Base-by-base conservation (phyloP, 2,113 vertebrate species). In the Saguinus midas region DNA sequence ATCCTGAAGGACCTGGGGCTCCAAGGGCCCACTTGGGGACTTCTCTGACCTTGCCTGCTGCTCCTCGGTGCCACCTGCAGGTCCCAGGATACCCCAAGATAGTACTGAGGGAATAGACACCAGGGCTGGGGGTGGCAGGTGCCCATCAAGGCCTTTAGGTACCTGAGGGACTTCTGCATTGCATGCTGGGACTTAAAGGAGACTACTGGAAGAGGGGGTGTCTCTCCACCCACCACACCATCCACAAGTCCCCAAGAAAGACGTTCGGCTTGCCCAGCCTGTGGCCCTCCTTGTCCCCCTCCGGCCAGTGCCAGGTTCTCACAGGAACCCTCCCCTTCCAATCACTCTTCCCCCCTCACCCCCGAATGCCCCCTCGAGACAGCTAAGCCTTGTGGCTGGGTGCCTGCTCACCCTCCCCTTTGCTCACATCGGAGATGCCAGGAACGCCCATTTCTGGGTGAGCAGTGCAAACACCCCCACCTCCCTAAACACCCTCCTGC, bases 371-470 rank as follows among this genome's bases (percentile, higher is more conserved):
- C 83, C 73, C 82, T 88, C 82, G 37, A 91, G 90, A 83, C 96
- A 92, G 95, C 50, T 10, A 76, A 96, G 79, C 58, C 95, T 35
- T 5, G 82, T 97, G 97, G 98, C 97, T 4, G 1, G 18, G 89
- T 90, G 96, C 96, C 97, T 94, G 79, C 58, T 89, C 25, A n/a
- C 96, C 97, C 96, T 94, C 91, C 91, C 80, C 84, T 97, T 92
- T 81, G 84, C 80, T 96, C 95, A 70, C 96, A 50, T 58, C 37
- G 6, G 90, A 96, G 96, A 95, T 87, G 96, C 68, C 2, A 90
- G 93, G 50, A 95, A 98, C 97, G 81, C 96, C 98, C 94, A 87
- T 96, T 82, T 95, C 96, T 96, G 97, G 96, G 97, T 94, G 91
- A 94, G 92, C 96, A 87, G 92, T 66, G 93, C 97, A 97, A 97